A percentile compares a stretch with the other conserved stretches of the same genome.
phyloP scores from a whole-genome alignment of 1,140 invertebrate genomes.

The Chironomus striatipennis region DNA sequence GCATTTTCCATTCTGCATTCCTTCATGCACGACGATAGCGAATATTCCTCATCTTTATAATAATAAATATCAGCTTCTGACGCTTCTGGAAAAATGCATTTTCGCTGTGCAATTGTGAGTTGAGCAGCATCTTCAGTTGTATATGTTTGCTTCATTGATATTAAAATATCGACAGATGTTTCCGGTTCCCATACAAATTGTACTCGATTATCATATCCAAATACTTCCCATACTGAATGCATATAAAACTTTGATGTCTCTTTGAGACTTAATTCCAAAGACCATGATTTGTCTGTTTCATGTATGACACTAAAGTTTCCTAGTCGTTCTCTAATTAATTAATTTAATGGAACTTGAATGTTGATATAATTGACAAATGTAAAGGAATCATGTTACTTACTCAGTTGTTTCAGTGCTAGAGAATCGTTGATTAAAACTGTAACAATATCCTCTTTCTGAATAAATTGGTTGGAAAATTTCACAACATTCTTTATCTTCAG shows the following conservation, averaged over 20 bases:
- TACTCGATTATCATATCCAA: neutral
- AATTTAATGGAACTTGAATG: neutral
- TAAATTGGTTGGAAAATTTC: slow-evolving; percentile 51
- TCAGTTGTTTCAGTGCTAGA: slow-evolving; percentile 34
- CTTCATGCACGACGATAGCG: slow-evolving; percentile 57
- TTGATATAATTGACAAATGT: no score
- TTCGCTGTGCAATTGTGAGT: slow-evolving; percentile 53
- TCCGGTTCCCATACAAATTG: slow-evolving; percentile 24
- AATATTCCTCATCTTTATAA: slow-evolving; percentile 48
- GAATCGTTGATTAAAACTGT: slow-evolving; percentile 55
- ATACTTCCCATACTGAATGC: slow-evolving; percentile 50
- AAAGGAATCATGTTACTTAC: slow-evolving; percentile 29
- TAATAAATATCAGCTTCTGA: slow-evolving; percentile 47
- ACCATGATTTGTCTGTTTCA: slow-evolving; percentile 39
- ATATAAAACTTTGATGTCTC: slow-evolving; percentile 46
- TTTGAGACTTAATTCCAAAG: slow-evolving; percentile 36
- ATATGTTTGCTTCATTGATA: slow-evolving; percentile 61
- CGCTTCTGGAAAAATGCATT: slow-evolving; percentile 54
- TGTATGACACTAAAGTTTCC: slow-evolving; percentile 34
- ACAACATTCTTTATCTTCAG: slow-evolving; percentile 50
- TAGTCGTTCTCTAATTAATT: neutral
- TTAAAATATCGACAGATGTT: slow-evolving; percentile 51
- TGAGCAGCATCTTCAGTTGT: slow-evolving; percentile 59
- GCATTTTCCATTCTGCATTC: slow-evolving; percentile 56
- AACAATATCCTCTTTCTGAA: slow-evolving; percentile 62